A percentile compares a stretch with the other conserved stretches of the same genome.
Conservation (phyloP, 2,113 vertebrate genomes). For the Anseranas semipalmata region DNA sequence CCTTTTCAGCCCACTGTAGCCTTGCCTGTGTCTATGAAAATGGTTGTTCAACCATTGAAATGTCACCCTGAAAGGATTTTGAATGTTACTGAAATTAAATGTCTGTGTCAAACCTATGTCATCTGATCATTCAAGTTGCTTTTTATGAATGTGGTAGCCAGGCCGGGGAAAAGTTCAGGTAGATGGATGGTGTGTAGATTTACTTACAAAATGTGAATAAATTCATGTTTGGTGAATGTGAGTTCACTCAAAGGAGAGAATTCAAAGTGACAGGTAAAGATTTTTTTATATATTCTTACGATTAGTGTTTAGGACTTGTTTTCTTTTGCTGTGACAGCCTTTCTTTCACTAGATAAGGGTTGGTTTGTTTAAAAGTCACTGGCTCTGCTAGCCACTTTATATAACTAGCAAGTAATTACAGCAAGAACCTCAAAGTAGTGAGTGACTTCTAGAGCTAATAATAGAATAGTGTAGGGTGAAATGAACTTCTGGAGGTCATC, state of each 20-base stretch:
- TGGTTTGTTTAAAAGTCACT: fast-evolving
- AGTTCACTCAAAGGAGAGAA: neutral
- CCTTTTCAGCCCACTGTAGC: neutral
- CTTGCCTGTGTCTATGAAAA: neutral
- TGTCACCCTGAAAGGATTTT: neutral
- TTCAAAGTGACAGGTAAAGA: neutral
- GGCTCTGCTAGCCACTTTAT: neutral
- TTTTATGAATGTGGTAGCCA: neutral
- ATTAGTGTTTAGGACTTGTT: neutral
- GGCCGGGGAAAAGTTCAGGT: neutral
- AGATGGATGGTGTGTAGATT: neutral
- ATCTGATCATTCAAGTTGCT: neutral
- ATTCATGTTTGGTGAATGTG: neutral
- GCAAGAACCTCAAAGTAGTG: neutral
- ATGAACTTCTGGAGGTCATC: neutral
- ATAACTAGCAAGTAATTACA: neutral
- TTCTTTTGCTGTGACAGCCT: neutral
- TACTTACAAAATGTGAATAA: neutral
- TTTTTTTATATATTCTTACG: neutral
- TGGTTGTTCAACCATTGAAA: neutral
- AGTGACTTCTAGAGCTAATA: neutral
- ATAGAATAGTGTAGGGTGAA: neutral
- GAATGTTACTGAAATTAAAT: neutral
- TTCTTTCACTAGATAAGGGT: neutral
- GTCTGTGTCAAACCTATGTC: neutral